phyloP scores from a whole-genome alignment of 2,888 invertebrate genomes.

The Iphiclides podalirius region DNA sequence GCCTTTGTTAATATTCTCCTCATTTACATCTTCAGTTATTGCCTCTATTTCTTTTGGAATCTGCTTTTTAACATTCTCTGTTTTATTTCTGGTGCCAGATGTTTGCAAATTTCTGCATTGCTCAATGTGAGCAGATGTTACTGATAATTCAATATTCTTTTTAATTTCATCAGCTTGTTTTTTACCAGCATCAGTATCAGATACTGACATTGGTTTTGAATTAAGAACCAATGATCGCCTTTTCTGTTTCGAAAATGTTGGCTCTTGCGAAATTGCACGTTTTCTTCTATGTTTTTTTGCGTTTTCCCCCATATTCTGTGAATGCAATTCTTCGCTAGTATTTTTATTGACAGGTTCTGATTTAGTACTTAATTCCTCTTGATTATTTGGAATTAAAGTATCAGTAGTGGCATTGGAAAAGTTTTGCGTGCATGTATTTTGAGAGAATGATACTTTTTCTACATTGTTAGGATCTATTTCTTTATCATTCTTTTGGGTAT shows the following conservation, averaged over 20 bases:
- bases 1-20: not conserved
- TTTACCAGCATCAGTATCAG: constrained; percentile 9
- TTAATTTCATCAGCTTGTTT: constrained; percentile 1
- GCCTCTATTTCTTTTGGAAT: not conserved
- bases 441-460: constrained; percentile 15
- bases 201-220: constrained; percentile 4
- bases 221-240: not conserved
- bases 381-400: constrained; percentile 62
- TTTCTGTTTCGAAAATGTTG: constrained; percentile 3
- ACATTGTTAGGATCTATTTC: constrained; percentile 9
- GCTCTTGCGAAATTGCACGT: constrained; percentile 17
- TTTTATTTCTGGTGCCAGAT: too few species aligned
- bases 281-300: constrained; percentile 1
- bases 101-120: too few species aligned
- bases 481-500: constrained; percentile 22
- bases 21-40: not conserved
- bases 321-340: constrained; percentile 1
- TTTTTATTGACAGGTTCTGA: constrained; percentile 9
- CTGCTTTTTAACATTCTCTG: too few species aligned
- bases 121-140: too few species aligned
- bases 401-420: constrained; percentile 46
- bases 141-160: too few species aligned
- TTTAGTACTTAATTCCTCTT: constrained; percentile 48
- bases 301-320: constrained; percentile 17
- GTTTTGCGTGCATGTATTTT: constrained; percentile 31